Conservation (phyloP, 2,888 invertebrate genomes). For the Agrotis exclamationis region DNA sequence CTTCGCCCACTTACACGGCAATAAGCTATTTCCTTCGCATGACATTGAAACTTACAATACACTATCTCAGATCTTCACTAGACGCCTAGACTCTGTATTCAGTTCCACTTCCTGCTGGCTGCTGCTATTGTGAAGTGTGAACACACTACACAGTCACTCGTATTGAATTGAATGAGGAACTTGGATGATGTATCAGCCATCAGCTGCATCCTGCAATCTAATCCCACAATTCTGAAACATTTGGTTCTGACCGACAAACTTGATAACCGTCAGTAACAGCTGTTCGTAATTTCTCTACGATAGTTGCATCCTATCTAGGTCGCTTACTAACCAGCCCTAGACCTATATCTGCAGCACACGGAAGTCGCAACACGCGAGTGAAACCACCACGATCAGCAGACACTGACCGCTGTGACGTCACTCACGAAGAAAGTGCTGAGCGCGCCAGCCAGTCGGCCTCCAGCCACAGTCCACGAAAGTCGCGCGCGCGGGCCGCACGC, state of each 20-base stretch:
- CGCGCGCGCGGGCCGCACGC: constrained; percentile 76
- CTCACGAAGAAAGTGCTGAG: constrained; percentile 68
- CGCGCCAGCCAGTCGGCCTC: constrained; percentile 39
- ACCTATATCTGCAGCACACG: constrained; percentile 64
- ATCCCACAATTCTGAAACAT: not conserved
- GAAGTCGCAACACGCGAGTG: constrained; percentile 68
- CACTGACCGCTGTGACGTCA: constrained; percentile 77
- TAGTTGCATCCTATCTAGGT: constrained; percentile 29
- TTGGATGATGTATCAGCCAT: not conserved
- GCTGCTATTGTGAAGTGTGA: constrained; percentile 21
- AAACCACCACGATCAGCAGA: constrained; percentile 67
- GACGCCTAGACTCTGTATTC: not conserved
- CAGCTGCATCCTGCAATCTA: not conserved
- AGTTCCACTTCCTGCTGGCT: constrained; percentile 17
- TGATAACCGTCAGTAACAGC: constrained; percentile 7
- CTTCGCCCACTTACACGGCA: constrained; percentile 44
- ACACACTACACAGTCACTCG: not conserved
- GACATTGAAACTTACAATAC: constrained; percentile 54
- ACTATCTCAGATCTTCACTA: constrained; percentile 15
- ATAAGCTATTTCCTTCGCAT: constrained; percentile 49
- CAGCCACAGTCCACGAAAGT: constrained; percentile 73
- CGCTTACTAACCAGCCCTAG: constrained; percentile 55
- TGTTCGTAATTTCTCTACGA: not conserved
- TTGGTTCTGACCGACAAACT: not conserved
- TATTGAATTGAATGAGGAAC: not conserved